Percentiles rank a stretch among this genome's conserved stretches.
Conservation (phyloP, 2,797 vertebrate genomes). For the Acanthiza pusilla region DNA sequence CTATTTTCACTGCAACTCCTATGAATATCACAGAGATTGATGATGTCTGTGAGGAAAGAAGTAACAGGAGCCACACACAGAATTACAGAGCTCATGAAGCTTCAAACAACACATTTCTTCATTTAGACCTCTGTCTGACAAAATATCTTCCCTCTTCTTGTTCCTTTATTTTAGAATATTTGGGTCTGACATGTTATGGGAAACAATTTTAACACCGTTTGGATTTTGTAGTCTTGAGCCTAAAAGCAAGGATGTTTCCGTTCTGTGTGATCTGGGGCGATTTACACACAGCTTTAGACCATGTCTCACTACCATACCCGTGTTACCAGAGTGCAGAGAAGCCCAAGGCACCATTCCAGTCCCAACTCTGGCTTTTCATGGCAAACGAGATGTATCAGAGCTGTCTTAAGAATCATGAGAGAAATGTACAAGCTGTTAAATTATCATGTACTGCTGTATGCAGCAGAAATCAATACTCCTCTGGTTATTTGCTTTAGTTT, state of each 20-base stretch:
- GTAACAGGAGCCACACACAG: neutral
- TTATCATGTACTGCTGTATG: neutral
- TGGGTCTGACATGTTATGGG: neutral
- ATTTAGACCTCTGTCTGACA: neutral
- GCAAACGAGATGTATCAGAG: neutral
- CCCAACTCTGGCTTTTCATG: neutral
- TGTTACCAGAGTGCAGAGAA: neutral
- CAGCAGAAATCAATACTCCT: neutral
- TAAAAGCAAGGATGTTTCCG: neutral
- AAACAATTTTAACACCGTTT: neutral
- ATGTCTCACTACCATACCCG: neutral
- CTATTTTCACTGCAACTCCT: neutral
- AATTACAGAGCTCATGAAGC: neutral
- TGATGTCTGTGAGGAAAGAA: neutral
- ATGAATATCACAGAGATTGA: neutral
- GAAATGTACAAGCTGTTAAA: neutral
- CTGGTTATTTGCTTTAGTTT: neutral
- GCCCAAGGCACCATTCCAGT: neutral
- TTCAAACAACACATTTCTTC: neutral
- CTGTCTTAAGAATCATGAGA: neutral
- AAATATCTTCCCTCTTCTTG: neutral
- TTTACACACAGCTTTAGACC: neutral
- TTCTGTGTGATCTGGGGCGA: neutral
- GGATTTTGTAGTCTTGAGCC: neutral
- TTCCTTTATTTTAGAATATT: neutral